Evolutionary conservation across 2,888 invertebrate genomes (phyloP), one percentile per base, ranked within the genome.

Genomic region (Mesorhabditis sp.): DNA sequence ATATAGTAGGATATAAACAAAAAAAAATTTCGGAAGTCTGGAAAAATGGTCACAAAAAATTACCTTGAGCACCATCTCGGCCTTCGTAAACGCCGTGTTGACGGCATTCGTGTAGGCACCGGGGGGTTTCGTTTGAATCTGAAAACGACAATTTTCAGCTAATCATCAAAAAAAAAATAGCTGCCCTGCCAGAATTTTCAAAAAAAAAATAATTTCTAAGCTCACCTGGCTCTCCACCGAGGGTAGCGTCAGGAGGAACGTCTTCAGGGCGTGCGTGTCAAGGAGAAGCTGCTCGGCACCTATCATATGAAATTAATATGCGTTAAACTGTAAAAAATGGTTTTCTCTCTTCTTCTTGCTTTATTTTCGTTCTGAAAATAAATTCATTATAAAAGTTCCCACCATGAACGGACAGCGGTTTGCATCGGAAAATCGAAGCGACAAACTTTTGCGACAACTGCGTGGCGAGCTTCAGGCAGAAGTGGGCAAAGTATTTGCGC

Each of bases 31-130:
- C 28, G 28, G 28, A 28, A 28, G 28, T 28, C 28, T 28, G 28
- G 28, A 28, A 13, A 7, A n/a, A 7, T 15, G 6, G 6, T 62
- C 41, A 6, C 63, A n/a, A 6, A 6, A 7, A 7, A 28, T 0
- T 78, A 88, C 89, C 88, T 98, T 98, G n/a, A 98, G 88, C 61
- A 98, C 92, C 94, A 97, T 95, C 87, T 98, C 98, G 0, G 96
- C 96, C 84, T 93, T 93, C 0, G 93, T 94, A 95, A 98, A 96
- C 50, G 95, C 90, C 88, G 91, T 91, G 0, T 92, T 90, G 0
- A 93, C 93, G 44, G 91, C 89, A 86, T 90, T 89, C 4, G 90
- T 90, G 80, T 89, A 90, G 77, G 89, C 89, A 78, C 74, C 78
- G 2, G 86, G 86, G 43, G 86, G 85, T 69, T 86, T 86, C 44